Conservation (phyloP, 2,113 vertebrate genomes). For the Choloepus hoffmanni region DNA sequence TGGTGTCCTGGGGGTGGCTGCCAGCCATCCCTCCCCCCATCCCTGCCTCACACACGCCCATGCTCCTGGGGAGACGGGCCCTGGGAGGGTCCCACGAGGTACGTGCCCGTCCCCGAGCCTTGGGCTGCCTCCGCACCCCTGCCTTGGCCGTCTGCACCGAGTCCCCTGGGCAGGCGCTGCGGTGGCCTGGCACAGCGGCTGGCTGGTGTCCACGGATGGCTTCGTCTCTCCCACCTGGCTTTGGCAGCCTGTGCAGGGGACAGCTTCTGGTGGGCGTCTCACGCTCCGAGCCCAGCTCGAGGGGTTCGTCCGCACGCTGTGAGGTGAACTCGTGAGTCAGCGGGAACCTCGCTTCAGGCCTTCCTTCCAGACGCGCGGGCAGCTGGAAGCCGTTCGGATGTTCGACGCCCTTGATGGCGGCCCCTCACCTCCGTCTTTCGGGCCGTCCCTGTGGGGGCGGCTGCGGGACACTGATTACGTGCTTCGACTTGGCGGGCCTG, state of each 20-base stretch:
- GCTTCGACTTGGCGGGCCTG: no score
- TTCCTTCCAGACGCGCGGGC: neutral
- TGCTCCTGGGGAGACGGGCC: neutral
- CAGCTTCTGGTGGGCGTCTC: no score
- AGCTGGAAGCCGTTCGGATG: neutral
- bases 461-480: no score
- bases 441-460: fast-evolving
- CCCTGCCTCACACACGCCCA: no score
- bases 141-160: no score
- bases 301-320: neutral
- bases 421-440: fast-evolving
- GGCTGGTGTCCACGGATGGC: fast-evolving
- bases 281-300: fast-evolving
- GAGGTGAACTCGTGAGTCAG: fast-evolving
- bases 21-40: no score
- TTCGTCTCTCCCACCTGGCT: no score
- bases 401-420: fast-evolving
- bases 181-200: neutral
- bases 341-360: fast-evolving
- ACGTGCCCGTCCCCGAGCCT: fast-evolving
- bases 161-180: neutral
- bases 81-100: neutral
- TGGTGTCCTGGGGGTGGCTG: no score
- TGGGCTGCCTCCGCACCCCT: neutral
- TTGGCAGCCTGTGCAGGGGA: neutral